Conservation (phyloP, 1,140 invertebrate genomes). For the Drosophila sp. region DNA sequence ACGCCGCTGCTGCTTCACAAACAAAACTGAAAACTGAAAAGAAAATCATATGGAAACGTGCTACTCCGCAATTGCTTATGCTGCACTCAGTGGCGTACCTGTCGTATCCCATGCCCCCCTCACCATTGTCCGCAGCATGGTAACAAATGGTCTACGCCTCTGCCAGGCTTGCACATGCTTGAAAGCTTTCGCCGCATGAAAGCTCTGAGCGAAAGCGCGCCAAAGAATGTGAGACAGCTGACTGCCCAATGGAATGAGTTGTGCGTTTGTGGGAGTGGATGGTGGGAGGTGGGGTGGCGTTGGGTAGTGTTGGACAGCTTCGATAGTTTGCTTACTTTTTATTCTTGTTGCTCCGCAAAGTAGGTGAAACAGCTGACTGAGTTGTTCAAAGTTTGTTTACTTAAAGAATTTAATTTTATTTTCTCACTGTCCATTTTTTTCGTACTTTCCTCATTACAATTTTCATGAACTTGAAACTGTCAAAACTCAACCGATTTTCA, state of each 20-base stretch:
- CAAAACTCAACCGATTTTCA: no score
- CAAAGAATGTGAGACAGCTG: conserved; percentile 51
- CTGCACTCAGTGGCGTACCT: conserved; percentile 39
- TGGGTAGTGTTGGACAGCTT: conserved; percentile 14
- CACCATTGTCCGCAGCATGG: neutral
- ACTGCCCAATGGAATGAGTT: conserved; percentile 31
- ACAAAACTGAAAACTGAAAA: conserved; percentile 58
- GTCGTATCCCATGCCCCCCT: neutral
- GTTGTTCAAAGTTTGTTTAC: no score
- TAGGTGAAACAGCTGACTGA: no score
- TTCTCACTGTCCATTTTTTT: no score
- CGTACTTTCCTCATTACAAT: no score
- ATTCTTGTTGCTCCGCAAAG: neutral
- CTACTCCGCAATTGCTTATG: conserved; percentile 61
- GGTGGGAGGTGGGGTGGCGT: neutral
- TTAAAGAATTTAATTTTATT: no score
- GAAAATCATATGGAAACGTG: conserved; percentile 73
- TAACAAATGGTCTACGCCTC: conserved; percentile 20
- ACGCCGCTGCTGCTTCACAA: conserved; percentile 32
- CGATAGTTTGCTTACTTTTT: conserved; percentile 2
- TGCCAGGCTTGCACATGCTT: conserved; percentile 47
- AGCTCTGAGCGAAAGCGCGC: conserved; percentile 60
- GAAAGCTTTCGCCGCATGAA: conserved; percentile 53
- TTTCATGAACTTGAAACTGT: no score
- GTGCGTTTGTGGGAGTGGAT: conserved; percentile 26